phyloP scores from a whole-genome alignment of 92 coral and sea anemone species.

The Muricea muricata region DNA sequence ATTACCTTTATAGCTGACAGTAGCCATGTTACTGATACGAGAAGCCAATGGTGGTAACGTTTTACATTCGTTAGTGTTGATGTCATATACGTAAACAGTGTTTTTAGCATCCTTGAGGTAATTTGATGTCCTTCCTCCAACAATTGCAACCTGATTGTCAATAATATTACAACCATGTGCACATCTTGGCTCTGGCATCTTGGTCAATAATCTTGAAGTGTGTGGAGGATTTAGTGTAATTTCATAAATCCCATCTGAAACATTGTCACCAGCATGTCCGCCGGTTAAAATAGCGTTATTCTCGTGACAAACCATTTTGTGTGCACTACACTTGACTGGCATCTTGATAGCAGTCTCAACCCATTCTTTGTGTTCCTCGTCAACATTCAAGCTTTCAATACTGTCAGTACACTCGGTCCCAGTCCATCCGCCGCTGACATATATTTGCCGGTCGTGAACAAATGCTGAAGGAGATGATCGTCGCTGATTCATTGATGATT shows the following conservation, averaged over 20 bases:
- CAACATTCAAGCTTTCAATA: neutral
- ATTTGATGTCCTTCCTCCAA: neutral
- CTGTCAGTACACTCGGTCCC: neutral
- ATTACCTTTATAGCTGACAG: neutral
- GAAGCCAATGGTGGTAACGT: neutral
- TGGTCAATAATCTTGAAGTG: neutral
- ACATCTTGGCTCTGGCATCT: neutral
- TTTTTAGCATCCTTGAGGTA: neutral
- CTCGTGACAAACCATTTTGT: neutral
- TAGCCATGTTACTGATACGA: neutral
- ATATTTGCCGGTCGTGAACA: neutral
- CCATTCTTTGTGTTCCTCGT: neutral
- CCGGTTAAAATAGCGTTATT: neutral
- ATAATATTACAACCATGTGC: constrained; percentile 5
- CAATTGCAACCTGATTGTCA: constrained; percentile 4
- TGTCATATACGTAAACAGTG: constrained; percentile 3
- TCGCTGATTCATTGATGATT: neutral
- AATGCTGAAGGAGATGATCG: neutral
- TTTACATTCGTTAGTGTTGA: neutral
- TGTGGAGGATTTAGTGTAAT: neutral
- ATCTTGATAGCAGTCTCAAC: neutral
- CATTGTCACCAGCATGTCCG: neutral
- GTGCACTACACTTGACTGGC: neutral
- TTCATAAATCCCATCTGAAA: constrained; percentile 10
- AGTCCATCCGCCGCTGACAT: neutral